Evolutionary conservation across 2,113 vertebrate species (phyloP).

Genomic region (Formicarius rufipectus): DNA sequence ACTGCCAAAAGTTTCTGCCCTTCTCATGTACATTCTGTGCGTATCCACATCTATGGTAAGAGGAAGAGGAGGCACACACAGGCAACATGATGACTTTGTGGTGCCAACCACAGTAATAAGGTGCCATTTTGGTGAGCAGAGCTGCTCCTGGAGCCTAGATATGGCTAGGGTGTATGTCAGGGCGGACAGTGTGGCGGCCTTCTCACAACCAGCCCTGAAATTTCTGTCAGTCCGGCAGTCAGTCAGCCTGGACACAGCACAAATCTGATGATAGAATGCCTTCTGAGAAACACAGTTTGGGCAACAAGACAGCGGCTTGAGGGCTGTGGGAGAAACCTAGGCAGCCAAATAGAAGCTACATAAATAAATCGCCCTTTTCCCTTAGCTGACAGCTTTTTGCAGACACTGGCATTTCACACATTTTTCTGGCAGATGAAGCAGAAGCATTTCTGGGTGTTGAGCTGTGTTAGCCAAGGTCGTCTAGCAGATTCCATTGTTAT

Average conservation of each 20-base stretch:
- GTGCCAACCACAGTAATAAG: not conserved
- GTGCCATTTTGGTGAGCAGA: not conserved
- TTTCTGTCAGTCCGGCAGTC: not conserved
- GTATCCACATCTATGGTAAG: not conserved
- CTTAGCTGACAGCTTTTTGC: not conserved
- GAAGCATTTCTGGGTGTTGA: not conserved
- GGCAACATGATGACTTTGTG: too few relatives aligned
- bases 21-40: not conserved
- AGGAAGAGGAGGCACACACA: not conserved
- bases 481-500: too few relatives aligned
- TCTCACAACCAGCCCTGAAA: not conserved
- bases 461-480: too few relatives aligned
- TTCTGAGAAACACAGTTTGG: not conserved
- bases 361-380: fast-evolving
- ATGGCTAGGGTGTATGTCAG: fast-evolving
- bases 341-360: not conserved
- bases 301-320: not conserved
- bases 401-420: not conserved
- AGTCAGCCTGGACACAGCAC: not conserved
- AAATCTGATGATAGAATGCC: not conserved
- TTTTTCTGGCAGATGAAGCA: not conserved
- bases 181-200: fast-evolving
- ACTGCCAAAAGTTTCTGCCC: not conserved
- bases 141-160: not conserved
- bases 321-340: not conserved